Base-by-base conservation (phyloP, 2,113 vertebrate genomes). In the Micronycteris hirsuta region DNA sequence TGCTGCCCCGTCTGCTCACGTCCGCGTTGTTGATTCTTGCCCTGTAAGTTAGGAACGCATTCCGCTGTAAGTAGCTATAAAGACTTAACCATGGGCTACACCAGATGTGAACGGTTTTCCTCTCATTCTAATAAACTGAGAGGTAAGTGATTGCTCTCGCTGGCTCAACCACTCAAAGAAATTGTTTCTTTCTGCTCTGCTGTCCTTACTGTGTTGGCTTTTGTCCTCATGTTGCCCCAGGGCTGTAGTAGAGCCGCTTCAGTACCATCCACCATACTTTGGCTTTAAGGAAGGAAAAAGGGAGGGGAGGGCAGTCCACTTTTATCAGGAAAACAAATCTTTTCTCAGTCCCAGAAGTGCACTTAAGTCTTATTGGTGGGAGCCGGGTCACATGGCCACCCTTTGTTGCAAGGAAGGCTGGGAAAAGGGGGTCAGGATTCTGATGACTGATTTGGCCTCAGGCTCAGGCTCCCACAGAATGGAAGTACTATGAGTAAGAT, bases 41-140 rank as follows among this genome's bases (percentile, higher is more conserved):
- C 49, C 7, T 19, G 0, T 5, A 1, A 20, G n/a, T 26, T 4
- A 26, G 58, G 17, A 31, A 61, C 7, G 45, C 73, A 68, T 71
- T 76, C 17, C 31, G 85, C 65, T 31, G 0, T n/a, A 6, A 43
- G 68, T 4, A 16, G 20, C 0, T 22, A 65, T 36, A 24, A 56
- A 73, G 83, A 17, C 16, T 41, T 0, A 7, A 2, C 15, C 1
- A 38, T 5, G 54, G 38, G 5, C 54, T 14, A 17, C 38, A 26
- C 71, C n/a, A 0, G 0, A 1, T 0, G 0, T 1, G 16, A 54
- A n/a, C 41, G 19, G 0, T n/a, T 82, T 38, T 47, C 28, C 54
- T 94, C 45, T 49, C 63, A 9, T 43, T 28, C 9, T 19, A 19
- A 22, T n/a, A 45, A 43, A 33, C 61, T 16, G 28, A 20, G 41